Base-by-base conservation (phyloP, 1,140 invertebrate genomes). In the Leptoteleia sp. region DNA sequence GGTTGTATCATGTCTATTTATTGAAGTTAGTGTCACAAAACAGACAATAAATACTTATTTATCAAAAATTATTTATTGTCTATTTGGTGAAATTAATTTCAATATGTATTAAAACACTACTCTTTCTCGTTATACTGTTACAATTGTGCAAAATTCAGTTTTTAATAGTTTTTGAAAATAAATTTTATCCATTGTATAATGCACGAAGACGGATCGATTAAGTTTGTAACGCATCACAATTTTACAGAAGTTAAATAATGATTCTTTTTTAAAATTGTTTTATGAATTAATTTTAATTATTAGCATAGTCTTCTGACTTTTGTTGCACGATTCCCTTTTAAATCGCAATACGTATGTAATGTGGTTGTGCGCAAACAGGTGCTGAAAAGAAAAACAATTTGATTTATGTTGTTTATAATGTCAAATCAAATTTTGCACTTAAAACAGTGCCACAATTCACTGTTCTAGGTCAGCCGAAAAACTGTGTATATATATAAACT, bases 401-500 rank as follows among this genome's bases (percentile, higher is more conserved):
- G 16, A 42, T 42, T 42, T 42, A 1, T 42, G 11, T 19, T n/a
- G n/a, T n/a, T n/a, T n/a, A n/a, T n/a, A n/a, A n/a, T n/a, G n/a
- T n/a, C n/a, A 35, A 35, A 6, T 35, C 11, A 25, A 43, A 25
- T 15, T 15, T 48, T 31, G 8, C 7, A 29, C 42, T 27, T 9
- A 8, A 43, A 16, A 45, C 5, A 31, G 4, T 8, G 25, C 13
- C 42, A 35, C 50, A 29, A 61, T 47, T 45, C 31, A 8, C 40
- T 22, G 12, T 8, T 27, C 35, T 71, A 71, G 31, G 15, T 64
- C 61, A 50, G 47, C 42, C 33, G 27, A 47, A 50, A 38, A n/a
- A n/a, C n/a, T n/a, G n/a, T n/a, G 43, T 57, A 29, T 79, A 67
- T 48, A 79, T 61, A 79, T 47, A 62, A 31, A 54, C 43, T 19